Percentiles rank a stretch among this genome's conserved stretches.
Evolutionary conservation across 2,113 vertebrate genomes (phyloP).

Genomic region (Callithrix jacchus): DNA sequence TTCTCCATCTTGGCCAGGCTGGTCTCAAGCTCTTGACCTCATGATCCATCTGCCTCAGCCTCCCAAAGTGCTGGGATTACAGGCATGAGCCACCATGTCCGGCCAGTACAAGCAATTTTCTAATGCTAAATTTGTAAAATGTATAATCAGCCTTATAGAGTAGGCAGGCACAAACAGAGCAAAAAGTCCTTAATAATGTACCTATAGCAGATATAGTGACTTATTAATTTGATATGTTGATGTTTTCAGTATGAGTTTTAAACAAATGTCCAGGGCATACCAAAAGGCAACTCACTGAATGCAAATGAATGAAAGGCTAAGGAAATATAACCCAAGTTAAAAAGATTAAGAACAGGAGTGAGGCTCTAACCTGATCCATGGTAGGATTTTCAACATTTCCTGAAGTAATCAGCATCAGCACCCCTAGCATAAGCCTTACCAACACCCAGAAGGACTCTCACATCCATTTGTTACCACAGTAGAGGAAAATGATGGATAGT

Average conservation of each 20-base stretch:
- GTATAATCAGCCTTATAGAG: neutral
- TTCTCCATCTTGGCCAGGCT: too few relatives aligned
- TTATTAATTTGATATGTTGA: neutral
- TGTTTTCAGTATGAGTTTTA: neutral
- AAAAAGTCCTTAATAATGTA: neutral
- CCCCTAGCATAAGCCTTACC: neutral
- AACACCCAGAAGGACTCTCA: neutral
- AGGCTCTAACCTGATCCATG: neutral
- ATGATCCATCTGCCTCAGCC: too few relatives aligned
- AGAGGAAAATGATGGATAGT: neutral
- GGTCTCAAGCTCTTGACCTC: too few relatives aligned
- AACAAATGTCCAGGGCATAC: neutral
- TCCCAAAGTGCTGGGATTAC: too few relatives aligned
- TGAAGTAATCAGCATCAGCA: neutral
- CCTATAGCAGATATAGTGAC: neutral
- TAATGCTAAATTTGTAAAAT: neutral
- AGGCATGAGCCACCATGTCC: too few relatives aligned
- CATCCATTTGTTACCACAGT: neutral
- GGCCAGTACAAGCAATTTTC: neutral
- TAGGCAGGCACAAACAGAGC: neutral
- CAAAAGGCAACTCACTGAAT: neutral
- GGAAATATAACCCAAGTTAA: neutral
- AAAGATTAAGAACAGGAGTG: neutral
- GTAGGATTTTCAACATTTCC: neutral
- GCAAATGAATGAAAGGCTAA: neutral